Conservation (phyloP, 2,888 invertebrate genomes). For the Oxyteleia sp. region DNA sequence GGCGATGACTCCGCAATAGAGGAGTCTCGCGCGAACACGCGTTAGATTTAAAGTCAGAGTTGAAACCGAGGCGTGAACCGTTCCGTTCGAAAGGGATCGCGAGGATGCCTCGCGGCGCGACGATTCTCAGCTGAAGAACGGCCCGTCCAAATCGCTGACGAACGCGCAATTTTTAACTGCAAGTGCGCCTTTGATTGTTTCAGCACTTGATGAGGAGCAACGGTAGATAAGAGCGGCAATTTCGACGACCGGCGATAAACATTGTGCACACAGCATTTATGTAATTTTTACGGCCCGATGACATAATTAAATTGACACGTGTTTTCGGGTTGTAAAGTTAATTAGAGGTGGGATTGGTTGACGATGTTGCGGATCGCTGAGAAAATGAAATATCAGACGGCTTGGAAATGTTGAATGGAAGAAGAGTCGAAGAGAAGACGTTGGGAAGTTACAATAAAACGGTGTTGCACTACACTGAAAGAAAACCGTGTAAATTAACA, state of each 20-base stretch:
- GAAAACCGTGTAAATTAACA: no score
- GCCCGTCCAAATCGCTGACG: slow-evolving; percentile 8
- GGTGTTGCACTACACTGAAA: no score
- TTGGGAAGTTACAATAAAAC: no score
- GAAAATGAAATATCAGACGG: no score
- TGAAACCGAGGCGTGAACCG: slow-evolving; percentile 64
- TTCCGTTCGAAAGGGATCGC: slow-evolving; percentile 39
- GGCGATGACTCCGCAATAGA: slow-evolving; percentile 68
- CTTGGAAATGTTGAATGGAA: no score
- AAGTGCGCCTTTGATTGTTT: slow-evolving; percentile 35
- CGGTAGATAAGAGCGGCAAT: slow-evolving; percentile 35
- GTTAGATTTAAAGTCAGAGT: slow-evolving; percentile 60
- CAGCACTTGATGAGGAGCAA: slow-evolving; percentile 37
- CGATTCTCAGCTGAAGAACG: no score
- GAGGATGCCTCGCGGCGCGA: no score
- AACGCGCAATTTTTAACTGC: slow-evolving; percentile 34
- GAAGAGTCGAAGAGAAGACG: no score
- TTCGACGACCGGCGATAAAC: slow-evolving; percentile 22
- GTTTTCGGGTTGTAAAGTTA: slow-evolving; percentile 4
- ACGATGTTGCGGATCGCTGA: no score
- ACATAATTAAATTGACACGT: slow-evolving; percentile 23
- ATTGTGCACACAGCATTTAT: slow-evolving; percentile 32
- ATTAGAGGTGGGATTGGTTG: no score
- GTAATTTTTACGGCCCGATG: slow-evolving; percentile 28
- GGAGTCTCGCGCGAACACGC: slow-evolving; percentile 20